phyloP scores from a whole-genome alignment of 1,140 invertebrate genomes.

The Campoletis sonorensis region DNA sequence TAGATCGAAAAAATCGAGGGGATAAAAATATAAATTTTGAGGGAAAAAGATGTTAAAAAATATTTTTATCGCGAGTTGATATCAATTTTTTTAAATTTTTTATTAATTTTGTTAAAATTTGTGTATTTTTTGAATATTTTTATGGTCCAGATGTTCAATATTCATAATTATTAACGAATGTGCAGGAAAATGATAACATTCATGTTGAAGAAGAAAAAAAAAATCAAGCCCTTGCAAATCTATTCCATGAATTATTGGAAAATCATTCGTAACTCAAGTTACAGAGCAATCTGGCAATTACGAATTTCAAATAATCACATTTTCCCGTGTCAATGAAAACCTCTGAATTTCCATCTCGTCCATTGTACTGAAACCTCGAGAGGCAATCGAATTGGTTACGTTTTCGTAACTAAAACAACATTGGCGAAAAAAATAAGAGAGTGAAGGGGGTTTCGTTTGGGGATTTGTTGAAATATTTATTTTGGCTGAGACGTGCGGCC shows the following conservation, averaged over 20 bases:
- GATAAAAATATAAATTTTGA: no score
- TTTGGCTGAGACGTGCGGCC: conserved; percentile 59
- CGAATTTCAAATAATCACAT: background rate
- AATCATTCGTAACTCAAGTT: conserved; percentile 60
- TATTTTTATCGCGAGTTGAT: no score
- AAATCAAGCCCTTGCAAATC: no score
- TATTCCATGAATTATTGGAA: background rate
- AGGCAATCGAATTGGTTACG: background rate
- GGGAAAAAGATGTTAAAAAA: no score
- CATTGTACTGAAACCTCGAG: background rate
- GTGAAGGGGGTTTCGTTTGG: conserved; percentile 55
- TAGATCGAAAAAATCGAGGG: no score
- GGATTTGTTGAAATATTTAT: conserved; percentile 63
- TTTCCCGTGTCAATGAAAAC: background rate
- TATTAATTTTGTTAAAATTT: no score
- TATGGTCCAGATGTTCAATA: no score
- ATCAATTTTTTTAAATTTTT: no score
- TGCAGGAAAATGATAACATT: no score
- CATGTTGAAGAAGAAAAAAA: no score
- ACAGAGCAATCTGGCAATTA: conserved; percentile 54
- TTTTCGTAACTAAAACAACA: conserved; percentile 66
- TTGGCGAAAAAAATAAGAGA: conserved; percentile 55
- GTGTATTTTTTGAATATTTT: no score
- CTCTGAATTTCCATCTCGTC: background rate
- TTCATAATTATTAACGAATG: no score